These are phyloP conservation scores for Eristalis tenax DNA, from an alignment of 2,888 invertebrate genomes.

Conservation along the genomic window DNA sequence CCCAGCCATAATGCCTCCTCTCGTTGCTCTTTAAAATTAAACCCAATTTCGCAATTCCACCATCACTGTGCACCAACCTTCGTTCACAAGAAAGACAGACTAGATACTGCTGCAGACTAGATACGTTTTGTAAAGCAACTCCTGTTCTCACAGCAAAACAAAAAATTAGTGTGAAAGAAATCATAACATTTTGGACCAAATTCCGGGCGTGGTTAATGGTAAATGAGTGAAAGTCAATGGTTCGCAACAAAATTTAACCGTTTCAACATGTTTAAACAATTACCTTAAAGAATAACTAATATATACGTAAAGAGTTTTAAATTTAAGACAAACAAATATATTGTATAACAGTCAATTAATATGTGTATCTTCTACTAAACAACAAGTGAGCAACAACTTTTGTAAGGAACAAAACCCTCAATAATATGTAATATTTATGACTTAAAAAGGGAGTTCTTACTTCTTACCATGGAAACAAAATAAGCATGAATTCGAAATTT, in stretches of 20 bases:
- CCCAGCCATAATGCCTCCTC: too few relatives aligned
- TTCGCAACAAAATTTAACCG: not conserved
- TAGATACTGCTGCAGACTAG: not conserved
- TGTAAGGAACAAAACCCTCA: conserved; percentile 32
- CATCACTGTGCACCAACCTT: not conserved
- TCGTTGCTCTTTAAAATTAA: too few relatives aligned
- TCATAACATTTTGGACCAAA: conserved; percentile 63
- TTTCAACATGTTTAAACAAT: conserved; percentile 6
- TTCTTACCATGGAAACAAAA: conserved; percentile 12
- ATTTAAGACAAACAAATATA: conserved; percentile 14
- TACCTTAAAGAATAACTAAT: conserved; percentile 2
- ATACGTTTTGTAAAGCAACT: too few relatives aligned
- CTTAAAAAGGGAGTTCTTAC: conserved; percentile 9
- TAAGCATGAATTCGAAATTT: conserved; percentile 53
- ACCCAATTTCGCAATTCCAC: not conserved
- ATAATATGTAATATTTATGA: not conserved
- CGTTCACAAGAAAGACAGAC: not conserved
- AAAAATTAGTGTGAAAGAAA: conserved; percentile 13
- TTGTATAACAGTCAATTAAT: conserved; percentile 64
- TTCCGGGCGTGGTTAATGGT: conserved; percentile 22
- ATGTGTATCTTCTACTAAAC: conserved; percentile 48
- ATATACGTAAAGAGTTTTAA: conserved; percentile 44
- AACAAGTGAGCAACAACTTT: conserved; percentile 24
- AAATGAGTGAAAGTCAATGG: not conserved
- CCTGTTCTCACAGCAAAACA: conserved; percentile 22